These are phyloP conservation scores for Nipponacmea schrenckii DNA, from an alignment of 2,888 invertebrate species.

Conservation along the genomic window DNA sequence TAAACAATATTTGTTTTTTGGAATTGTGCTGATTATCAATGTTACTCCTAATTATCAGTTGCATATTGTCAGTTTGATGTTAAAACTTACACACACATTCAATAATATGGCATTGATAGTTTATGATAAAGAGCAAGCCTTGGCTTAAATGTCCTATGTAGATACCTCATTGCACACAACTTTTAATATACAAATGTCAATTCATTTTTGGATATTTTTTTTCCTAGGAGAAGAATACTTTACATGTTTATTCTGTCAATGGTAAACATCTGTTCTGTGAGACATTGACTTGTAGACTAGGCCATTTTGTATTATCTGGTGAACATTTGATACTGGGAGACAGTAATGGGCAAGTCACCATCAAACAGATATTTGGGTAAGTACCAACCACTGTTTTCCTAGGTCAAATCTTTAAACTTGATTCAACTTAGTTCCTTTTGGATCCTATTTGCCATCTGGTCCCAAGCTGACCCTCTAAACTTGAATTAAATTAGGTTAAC, in stretches of 20 bases:
- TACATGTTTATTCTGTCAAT: conserved; percentile 66
- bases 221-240: conserved; percentile 50
- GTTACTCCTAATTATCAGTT: too few species aligned
- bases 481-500: too few species aligned
- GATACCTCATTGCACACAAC: too few species aligned
- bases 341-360: conserved; percentile 58
- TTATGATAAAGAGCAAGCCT: too few species aligned
- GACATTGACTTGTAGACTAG: conserved; percentile 45
- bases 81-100: too few species aligned
- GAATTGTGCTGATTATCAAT: too few species aligned
- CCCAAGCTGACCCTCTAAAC: too few species aligned
- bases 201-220: not conserved
- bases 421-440: not conserved
- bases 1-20: too few species aligned
- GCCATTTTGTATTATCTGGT: conserved; percentile 61
- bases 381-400: conserved; percentile 18
- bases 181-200: too few species aligned
- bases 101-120: too few species aligned
- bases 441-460: not conserved
- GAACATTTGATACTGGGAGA: conserved; percentile 65
- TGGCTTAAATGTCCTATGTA: too few species aligned
- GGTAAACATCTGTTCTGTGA: conserved; percentile 62
- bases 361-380: conserved; percentile 66
- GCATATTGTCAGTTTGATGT: too few species aligned
- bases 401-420: not conserved